Evolutionary conservation across 2,888 invertebrate genomes (phyloP), one percentile per base, ranked within the genome.

Genomic region (Clepsis dumicolana): DNA sequence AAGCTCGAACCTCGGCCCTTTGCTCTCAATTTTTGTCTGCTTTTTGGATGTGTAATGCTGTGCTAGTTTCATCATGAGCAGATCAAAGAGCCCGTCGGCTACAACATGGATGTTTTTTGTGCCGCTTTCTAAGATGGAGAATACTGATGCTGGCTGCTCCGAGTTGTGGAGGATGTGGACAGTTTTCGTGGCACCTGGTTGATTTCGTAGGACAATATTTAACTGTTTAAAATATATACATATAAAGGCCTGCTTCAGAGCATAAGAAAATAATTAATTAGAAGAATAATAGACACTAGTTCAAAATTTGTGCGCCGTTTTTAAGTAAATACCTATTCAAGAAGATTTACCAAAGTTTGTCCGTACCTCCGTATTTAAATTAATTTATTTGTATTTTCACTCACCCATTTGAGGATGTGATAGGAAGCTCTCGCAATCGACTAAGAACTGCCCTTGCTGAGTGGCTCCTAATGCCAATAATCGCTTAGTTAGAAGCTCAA

Each of bases 151-250:
- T 0, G 99, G 99, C 82, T 98, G 97, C 84, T 99, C 99, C 0
- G 98, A 98, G 87, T 99, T 98, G 90, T 99, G 98, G 8, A 99
- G 94, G n/a, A 99, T 96, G 87, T 98, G 98, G 0, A 98, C 96
- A 0, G 97, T 96, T 79, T 97, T 96, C 70, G 96, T 96, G 56
- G 95, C 95, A 4, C 97, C 97, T 95, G 88, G 14, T 80, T 50
- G 3, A 82, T 74, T 68, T 12, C n/a, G 7, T 29, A 4, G 29
- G 3, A 29, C 29, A 7, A 29, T 29, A 29, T 29, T 29, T 4
- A 29, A 29, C 7, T 29, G 29, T 29, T 29, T 29, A 29, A 29
- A 29, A n/a, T n/a, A n/a, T n/a, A n/a, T n/a, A n/a, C n/a, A n/a
- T n/a, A n/a, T n/a, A n/a, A n/a, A n/a, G n/a, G n/a, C n/a, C n/a